Conservation (phyloP, 2,113 vertebrate species). For the Sterna hirundo region DNA sequence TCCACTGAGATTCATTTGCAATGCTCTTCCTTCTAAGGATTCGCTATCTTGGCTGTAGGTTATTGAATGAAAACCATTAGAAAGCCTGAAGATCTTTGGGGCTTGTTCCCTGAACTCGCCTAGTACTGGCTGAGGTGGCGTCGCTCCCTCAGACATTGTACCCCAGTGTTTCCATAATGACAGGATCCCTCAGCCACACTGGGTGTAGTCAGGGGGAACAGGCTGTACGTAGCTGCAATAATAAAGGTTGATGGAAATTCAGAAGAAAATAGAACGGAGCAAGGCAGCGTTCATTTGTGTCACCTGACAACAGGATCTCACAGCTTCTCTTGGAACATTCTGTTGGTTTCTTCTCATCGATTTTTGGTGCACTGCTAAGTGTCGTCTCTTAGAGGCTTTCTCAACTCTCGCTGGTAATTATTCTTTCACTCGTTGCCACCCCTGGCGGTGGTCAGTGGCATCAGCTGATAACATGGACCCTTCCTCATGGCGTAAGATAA, state of each 20-base stretch:
- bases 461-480: neutral
- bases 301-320: neutral
- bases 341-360: fast-evolving
- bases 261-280: neutral
- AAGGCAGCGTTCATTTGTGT: neutral
- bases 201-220: neutral
- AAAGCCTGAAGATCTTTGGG: neutral
- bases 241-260: neutral
- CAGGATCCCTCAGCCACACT: neutral
- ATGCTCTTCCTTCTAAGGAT: neutral
- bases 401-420: neutral
- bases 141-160: neutral
- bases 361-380: neutral
- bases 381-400: neutral
- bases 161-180: neutral
- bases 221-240: neutral
- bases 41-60: neutral
- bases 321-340: neutral
- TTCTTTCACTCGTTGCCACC: neutral
- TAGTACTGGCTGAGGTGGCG: fast-evolving
- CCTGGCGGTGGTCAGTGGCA: neutral
- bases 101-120: neutral
- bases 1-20: neutral
- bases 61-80: neutral
- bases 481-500: neutral